Conservation (phyloP, 2,113 vertebrate species). For the Melospiza georgiana region DNA sequence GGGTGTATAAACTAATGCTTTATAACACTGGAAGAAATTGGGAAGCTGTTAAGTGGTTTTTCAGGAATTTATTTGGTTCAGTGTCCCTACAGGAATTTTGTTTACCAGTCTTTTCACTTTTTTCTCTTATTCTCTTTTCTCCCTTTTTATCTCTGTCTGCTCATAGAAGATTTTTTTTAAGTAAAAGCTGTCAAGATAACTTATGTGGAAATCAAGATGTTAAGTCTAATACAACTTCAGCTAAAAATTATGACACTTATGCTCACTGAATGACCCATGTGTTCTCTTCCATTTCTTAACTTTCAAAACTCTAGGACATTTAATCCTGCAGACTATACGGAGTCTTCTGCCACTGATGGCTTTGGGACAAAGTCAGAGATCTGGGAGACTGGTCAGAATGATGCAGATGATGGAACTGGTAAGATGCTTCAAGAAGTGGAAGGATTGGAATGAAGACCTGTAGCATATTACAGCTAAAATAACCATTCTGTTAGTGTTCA, state of each 20-base stretch:
- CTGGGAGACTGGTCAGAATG: slow-evolving; percentile 84
- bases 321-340: slow-evolving; percentile 90
- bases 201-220: not conserved
- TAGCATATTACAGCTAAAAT: not conserved
- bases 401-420: slow-evolving; percentile 85
- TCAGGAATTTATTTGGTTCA: not conserved
- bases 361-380: slow-evolving; percentile 80
- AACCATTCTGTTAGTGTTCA: not conserved
- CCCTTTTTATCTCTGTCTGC: not conserved
- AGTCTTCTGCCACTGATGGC: slow-evolving; percentile 77
- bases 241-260: not conserved
- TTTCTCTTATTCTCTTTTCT: not conserved
- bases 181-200: not conserved
- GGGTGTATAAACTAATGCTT: not conserved
- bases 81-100: not conserved
- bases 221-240: slow-evolving; percentile 6
- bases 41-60: not conserved
- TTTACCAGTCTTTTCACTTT: not conserved
- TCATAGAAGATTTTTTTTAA: not conserved
- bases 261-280: slow-evolving; percentile 50
- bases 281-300: slow-evolving; percentile 60
- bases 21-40: not conserved
- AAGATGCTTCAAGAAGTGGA: slow-evolving; percentile 44
- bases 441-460: not conserved
- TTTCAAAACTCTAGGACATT: slow-evolving; percentile 83